Evolutionary conservation across 2,113 vertebrate genomes (phyloP).

Genomic region (Apteryx owenii): DNA sequence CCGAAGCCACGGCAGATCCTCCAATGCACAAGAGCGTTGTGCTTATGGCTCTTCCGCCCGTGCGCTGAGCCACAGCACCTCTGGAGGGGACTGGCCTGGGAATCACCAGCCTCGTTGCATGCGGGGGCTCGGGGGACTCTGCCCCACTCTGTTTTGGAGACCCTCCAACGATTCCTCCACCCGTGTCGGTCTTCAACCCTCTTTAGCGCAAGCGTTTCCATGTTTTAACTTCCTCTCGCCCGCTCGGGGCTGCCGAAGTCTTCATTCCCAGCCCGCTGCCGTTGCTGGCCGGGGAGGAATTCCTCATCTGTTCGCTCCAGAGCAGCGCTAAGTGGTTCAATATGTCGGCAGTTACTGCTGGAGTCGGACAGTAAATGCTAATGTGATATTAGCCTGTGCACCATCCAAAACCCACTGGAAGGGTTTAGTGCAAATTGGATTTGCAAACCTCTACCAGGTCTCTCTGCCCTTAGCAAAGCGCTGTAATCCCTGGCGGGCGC

Average conservation of each 20-base stretch:
- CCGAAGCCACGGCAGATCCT: no score
- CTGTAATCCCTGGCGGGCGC: background rate
- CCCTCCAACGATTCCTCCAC: background rate
- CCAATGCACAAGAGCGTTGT: no score
- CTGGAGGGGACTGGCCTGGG: no score
- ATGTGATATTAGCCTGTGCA: background rate
- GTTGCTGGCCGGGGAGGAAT: background rate
- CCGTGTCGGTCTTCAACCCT: background rate
- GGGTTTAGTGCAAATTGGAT: constrained; percentile 54
- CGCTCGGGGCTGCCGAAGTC: background rate
- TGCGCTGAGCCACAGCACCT: no score
- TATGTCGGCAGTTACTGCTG: background rate
- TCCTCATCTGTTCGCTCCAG: background rate
- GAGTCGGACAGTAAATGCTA: background rate
- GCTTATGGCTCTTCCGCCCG: no score
- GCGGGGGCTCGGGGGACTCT: fast-evolving
- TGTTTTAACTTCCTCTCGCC: background rate
- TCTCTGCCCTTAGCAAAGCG: constrained; percentile 20
- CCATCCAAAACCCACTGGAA: background rate
- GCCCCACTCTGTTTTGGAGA: background rate
- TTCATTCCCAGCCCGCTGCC: background rate
- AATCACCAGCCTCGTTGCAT: fast-evolving
- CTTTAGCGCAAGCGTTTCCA: background rate
- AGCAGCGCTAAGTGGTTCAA: constrained; percentile 3
- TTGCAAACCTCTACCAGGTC: background rate